Conservation (phyloP, 2,888 invertebrate species). For the Dicycla oo region DNA sequence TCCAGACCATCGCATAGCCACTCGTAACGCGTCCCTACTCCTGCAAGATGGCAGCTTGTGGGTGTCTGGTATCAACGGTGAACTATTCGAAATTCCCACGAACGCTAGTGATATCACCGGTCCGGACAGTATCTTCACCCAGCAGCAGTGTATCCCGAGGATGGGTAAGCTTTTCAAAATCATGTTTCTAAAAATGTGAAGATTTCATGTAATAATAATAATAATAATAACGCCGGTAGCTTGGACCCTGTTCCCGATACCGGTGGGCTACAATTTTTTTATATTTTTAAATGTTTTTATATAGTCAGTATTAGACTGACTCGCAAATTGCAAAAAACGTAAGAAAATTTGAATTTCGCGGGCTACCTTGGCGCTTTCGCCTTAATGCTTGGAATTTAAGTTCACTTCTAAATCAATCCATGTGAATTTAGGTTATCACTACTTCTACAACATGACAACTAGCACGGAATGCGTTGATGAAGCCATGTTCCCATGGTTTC, state of each 20-base stretch:
- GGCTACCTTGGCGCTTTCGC: too few relatives aligned
- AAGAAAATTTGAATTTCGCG: too few relatives aligned
- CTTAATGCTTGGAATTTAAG: too few relatives aligned
- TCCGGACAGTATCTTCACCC: conserved; percentile 21
- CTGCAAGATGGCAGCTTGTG: conserved; percentile 31
- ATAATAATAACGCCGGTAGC: too few relatives aligned
- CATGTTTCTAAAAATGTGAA: too few relatives aligned
- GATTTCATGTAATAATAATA: too few relatives aligned
- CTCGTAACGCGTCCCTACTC: conserved; percentile 15
- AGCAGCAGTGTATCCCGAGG: conserved; percentile 32
- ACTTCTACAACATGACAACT: conserved; percentile 74
- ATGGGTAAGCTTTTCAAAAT: conserved; percentile 47
- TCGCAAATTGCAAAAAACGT: too few relatives aligned
- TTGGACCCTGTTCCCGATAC: too few relatives aligned
- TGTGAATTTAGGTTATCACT: conserved; percentile 71
- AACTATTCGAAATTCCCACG: conserved; percentile 24
- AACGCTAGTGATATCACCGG: conserved; percentile 4
- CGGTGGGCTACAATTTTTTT: too few relatives aligned
- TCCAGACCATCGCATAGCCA: conserved; percentile 8
- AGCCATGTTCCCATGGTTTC: conserved; percentile 74
- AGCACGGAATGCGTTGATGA: conserved; percentile 63
- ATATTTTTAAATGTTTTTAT: too few relatives aligned
- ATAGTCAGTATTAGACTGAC: too few relatives aligned
- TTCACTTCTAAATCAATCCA: background rate
- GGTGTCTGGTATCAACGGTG: conserved; percentile 31